Percentiles rank a stretch among this genome's conserved stretches.
Evolutionary conservation across 1,140 invertebrate genomes (phyloP).

Genomic region (Gryon sp.): DNA sequence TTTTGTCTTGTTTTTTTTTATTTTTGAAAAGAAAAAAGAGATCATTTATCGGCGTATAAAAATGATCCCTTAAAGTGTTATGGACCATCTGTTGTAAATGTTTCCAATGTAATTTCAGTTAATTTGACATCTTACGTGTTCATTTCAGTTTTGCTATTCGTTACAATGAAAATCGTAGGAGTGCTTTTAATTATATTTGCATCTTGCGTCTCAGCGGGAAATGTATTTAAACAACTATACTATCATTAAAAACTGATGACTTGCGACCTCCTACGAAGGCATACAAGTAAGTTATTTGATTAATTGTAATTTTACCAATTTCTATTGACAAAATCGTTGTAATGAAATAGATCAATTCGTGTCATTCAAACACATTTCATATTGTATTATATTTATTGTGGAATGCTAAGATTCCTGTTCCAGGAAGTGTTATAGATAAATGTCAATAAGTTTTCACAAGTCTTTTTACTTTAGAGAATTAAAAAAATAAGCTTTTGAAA

Average conservation of each 20-base stretch:
- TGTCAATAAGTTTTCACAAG: no score
- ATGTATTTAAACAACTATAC: slow-evolving; percentile 18
- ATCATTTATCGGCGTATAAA: slow-evolving; percentile 56
- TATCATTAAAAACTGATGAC: slow-evolving; percentile 13
- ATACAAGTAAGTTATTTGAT: slow-evolving; percentile 30
- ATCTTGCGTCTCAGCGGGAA: slow-evolving; percentile 35
- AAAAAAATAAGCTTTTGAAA: no score
- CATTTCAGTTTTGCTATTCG: slow-evolving; percentile 44
- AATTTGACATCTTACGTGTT: slow-evolving; percentile 53
- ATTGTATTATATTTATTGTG: no score
- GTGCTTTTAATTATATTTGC: slow-evolving; percentile 28
- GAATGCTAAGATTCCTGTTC: background rate
- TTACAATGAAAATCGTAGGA: slow-evolving; percentile 33
- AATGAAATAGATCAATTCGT: slow-evolving; percentile 24
- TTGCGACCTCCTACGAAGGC: slow-evolving; percentile 5
- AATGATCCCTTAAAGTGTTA: slow-evolving; percentile 56
- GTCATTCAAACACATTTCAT: slow-evolving; percentile 49
- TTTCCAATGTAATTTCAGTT: slow-evolving; percentile 38
- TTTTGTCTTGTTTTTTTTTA: slow-evolving; percentile 13
- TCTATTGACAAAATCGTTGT: slow-evolving; percentile 20
- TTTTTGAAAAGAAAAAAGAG: slow-evolving; percentile 39
- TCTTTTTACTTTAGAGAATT: no score
- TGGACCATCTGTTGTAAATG: slow-evolving; percentile 58
- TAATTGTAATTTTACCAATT: slow-evolving; percentile 39
- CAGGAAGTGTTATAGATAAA: no score